These are phyloP conservation scores for Danaus chrysippus DNA, from an alignment of 2,888 invertebrate genomes.

Conservation along the genomic window DNA sequence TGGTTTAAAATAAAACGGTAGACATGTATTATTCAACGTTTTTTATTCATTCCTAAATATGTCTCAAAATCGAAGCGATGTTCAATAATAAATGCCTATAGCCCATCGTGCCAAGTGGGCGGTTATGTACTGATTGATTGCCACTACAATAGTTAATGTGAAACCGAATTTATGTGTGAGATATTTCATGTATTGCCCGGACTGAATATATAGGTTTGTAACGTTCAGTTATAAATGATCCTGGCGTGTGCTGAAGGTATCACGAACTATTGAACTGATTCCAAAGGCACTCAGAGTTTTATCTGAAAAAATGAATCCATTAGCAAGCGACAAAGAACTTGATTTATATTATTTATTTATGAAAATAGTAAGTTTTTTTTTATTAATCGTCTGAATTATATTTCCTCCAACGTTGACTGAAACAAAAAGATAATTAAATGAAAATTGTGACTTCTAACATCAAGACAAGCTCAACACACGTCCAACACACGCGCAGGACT, in stretches of 20 bases:
- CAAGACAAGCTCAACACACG: too few relatives aligned
- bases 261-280: neutral
- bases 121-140: conserved; percentile 28
- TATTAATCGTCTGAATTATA: too few relatives aligned
- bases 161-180: conserved; percentile 11
- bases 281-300: neutral
- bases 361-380: too few relatives aligned
- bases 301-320: neutral
- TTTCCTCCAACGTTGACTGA: too few relatives aligned
- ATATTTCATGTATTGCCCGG: conserved; percentile 14
- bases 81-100: conserved; percentile 8
- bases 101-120: conserved; percentile 22
- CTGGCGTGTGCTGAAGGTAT: neutral
- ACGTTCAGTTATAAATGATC: conserved; percentile 12
- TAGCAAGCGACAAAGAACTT: neutral
- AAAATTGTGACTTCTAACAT: too few relatives aligned
- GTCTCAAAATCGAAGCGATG: neutral
- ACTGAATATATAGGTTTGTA: conserved; percentile 10
- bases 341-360: neutral
- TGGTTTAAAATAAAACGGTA: neutral
- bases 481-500: too few relatives aligned
- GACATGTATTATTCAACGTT: neutral
- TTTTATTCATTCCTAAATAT: neutral
- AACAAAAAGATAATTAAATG: too few relatives aligned
- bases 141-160: conserved; percentile 26